Percentiles rank a stretch among this genome's conserved stretches.
These are phyloP conservation scores for Marmota flaviventris DNA, from an alignment of 2,113 vertebrate genomes.

Conservation along the genomic window DNA sequence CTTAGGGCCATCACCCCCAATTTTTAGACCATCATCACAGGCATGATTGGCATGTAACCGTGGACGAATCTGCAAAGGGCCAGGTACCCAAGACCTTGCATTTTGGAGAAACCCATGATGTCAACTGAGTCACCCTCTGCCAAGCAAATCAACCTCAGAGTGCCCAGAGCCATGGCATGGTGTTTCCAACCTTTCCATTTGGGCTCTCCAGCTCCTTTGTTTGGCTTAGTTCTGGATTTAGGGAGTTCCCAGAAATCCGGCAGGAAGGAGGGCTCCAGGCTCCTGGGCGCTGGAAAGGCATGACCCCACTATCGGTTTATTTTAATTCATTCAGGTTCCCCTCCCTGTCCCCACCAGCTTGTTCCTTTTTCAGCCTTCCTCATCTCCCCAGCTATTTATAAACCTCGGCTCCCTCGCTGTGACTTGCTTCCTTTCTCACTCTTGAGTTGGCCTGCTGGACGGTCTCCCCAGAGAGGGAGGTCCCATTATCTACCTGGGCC, in stretches of 20 bases:
- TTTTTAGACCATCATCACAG: not conserved
- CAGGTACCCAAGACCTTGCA: not conserved
- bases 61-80: not conserved
- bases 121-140: not conserved
- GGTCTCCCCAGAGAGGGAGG: not conserved
- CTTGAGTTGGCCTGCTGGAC: not conserved
- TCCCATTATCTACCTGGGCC: not conserved
- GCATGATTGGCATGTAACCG: not conserved
- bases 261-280: not conserved
- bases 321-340: not conserved
- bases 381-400: constrained; percentile 52
- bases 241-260: not conserved
- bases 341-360: not conserved
- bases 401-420: not conserved
- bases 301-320: not conserved
- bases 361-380: constrained; percentile 21
- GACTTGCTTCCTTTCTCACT: constrained; percentile 27
- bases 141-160: not conserved
- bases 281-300: not conserved
- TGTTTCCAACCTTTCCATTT: not conserved
- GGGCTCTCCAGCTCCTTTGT: not conserved
- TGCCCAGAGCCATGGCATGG: not conserved
- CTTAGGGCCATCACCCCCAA: not conserved
- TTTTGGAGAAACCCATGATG: not conserved
- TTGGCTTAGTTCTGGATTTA: constrained; percentile 12